Conservation (phyloP, 2,113 vertebrate species). For the Chlorodrepanis virens region DNA sequence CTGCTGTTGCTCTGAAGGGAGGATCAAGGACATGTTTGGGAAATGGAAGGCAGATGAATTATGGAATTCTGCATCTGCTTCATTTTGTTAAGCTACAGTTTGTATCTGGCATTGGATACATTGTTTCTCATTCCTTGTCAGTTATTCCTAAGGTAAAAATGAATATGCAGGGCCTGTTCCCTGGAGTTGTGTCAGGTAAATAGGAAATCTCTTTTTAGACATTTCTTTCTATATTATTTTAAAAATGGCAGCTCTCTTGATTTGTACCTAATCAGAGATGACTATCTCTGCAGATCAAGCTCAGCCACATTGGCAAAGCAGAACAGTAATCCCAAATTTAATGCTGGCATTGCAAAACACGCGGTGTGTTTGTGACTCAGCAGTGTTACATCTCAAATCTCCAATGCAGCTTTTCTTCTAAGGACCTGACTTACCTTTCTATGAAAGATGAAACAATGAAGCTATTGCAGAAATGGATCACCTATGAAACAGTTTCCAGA, state of each 20-base stretch:
- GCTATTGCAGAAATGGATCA: background rate
- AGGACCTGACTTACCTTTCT: background rate
- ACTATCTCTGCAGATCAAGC: background rate
- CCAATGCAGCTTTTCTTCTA: background rate
- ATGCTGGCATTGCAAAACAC: background rate
- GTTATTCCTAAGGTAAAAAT: background rate
- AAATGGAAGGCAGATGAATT: background rate
- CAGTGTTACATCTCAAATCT: fast-evolving
- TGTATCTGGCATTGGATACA: background rate
- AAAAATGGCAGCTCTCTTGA: background rate
- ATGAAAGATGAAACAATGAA: background rate
- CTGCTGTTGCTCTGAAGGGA: background rate
- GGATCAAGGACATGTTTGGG: background rate
- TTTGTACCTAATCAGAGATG: background rate
- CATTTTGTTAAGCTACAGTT: background rate
- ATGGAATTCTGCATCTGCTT: background rate
- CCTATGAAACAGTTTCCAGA: background rate
- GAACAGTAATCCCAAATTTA: background rate
- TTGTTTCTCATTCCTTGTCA: background rate
- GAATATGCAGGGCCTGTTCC: background rate
- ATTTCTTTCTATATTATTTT: background rate
- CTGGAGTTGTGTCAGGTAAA: background rate
- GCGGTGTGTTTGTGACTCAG: background rate
- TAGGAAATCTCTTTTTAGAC: background rate
- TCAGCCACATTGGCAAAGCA: background rate